Percentiles rank a stretch among this genome's conserved stretches.
Evolutionary conservation across 1,140 invertebrate species (phyloP).

Genomic region (Octopus bimaculoides): DNA sequence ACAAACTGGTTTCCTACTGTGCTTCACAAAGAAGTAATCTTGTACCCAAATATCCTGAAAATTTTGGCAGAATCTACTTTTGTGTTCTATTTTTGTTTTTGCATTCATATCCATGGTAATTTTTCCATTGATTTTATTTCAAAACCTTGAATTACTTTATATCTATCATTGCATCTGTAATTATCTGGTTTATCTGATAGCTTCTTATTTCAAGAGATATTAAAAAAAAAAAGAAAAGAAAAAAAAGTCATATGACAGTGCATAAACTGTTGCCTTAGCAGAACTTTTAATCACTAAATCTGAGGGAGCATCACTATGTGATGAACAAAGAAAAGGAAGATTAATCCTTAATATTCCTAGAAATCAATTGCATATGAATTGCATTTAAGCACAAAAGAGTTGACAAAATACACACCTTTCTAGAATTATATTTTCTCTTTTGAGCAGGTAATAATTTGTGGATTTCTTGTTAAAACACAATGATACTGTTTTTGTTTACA

Average conservation of each 20-base stretch:
- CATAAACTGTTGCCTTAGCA: conserved; percentile 1
- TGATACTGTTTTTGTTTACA: too few relatives aligned
- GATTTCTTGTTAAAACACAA: too few relatives aligned
- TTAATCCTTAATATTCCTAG: neutral
- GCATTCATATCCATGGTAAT: neutral
- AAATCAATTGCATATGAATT: neutral
- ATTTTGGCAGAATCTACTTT: neutral
- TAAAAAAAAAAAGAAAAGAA: neutral
- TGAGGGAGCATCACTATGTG: neutral
- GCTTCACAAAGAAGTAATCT: neutral
- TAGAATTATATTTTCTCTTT: too few relatives aligned
- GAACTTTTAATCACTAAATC: neutral
- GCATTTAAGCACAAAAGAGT: too few relatives aligned
- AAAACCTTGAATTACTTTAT: neutral
- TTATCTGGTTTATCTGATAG: neutral
- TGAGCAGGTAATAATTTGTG: too few relatives aligned
- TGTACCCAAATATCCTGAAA: conserved; percentile 1
- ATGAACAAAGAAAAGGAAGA: neutral
- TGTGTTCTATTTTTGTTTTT: neutral
- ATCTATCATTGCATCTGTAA: neutral
- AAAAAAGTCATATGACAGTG: neutral
- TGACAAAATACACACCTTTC: too few relatives aligned
- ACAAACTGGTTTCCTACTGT: neutral
- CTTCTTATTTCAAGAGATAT: neutral
- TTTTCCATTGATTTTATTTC: conserved; percentile 2